Conservation (phyloP, 2,113 vertebrate species). For the Tringa solitaria region DNA sequence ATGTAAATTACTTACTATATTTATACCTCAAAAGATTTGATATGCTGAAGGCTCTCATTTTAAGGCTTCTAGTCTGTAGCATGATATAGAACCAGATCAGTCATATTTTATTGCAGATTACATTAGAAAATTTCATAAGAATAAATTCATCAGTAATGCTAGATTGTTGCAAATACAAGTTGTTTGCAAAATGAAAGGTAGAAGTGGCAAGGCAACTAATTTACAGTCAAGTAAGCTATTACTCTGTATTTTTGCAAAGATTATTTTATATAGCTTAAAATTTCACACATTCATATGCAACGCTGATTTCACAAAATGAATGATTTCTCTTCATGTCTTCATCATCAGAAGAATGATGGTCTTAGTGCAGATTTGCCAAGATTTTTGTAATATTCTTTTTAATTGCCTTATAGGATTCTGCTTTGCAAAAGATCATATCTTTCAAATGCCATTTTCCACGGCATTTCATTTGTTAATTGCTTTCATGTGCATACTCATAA, state of each 20-base stretch:
- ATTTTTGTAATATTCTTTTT: neutral
- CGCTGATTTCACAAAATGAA: neutral
- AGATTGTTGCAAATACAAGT: neutral
- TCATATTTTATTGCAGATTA: neutral
- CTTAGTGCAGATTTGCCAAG: neutral
- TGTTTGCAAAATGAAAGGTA: neutral
- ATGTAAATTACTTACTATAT: neutral
- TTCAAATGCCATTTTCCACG: neutral
- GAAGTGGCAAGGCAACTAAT: neutral
- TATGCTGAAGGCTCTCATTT: neutral
- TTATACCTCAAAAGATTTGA: neutral
- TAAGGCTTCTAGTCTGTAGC: neutral
- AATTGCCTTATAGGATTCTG: neutral
- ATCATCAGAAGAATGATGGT: neutral
- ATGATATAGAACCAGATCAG: neutral
- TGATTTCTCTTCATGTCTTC: neutral
- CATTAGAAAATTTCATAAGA: neutral
- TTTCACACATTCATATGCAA: neutral
- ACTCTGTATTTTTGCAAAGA: neutral
- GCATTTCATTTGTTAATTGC: constrained; percentile 16
- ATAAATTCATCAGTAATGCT: neutral
- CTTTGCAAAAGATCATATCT: neutral
- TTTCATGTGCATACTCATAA: neutral
- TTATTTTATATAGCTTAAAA: neutral
- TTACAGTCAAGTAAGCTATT: neutral